Percentiles rank a stretch among this genome's conserved stretches.
Evolutionary conservation across 2,797 vertebrate species (phyloP).

Genomic region (Anas acuta): DNA sequence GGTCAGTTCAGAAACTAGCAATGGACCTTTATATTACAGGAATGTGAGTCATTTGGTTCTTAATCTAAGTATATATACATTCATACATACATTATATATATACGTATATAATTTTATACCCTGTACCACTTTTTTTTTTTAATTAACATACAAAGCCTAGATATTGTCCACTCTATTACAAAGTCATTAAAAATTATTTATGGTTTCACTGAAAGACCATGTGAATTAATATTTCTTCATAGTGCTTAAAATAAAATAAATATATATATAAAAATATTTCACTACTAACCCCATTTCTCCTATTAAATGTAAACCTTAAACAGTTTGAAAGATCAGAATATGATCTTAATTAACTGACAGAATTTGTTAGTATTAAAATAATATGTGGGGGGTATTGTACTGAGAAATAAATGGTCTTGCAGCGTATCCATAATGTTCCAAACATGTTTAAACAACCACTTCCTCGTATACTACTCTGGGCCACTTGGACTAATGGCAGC

Average conservation of each 20-base stretch:
- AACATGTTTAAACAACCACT: slow-evolving; percentile 54
- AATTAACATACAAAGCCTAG: slow-evolving; percentile 80
- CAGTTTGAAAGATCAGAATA: slow-evolving; percentile 77
- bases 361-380: slow-evolving; percentile 75
- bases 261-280: slow-evolving; percentile 83
- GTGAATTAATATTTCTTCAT: slow-evolving; percentile 75
- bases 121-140: slow-evolving; percentile 73
- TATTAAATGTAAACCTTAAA: slow-evolving; percentile 82
- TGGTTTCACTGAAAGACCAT: slow-evolving; percentile 80
- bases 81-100: slow-evolving; percentile 79
- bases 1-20: slow-evolving; percentile 76
- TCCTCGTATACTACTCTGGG: slow-evolving; percentile 50
- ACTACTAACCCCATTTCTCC: slow-evolving; percentile 78
- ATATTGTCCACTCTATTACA: slow-evolving; percentile 76
- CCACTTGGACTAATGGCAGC: slow-evolving; percentile 54
- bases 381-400: slow-evolving; percentile 72
- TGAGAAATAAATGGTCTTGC: slow-evolving; percentile 80
- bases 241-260: slow-evolving; percentile 81
- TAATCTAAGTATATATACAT: slow-evolving; percentile 82
- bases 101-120: slow-evolving; percentile 79
- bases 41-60: slow-evolving; percentile 80
- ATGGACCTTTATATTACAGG: slow-evolving; percentile 80
- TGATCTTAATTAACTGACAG: slow-evolving; percentile 74
- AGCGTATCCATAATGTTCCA: slow-evolving; percentile 72
- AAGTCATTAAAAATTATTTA: slow-evolving; percentile 81